Percentiles rank a stretch among this genome's conserved stretches.
Conservation (phyloP, 2,888 invertebrate genomes). For the Ormia ochracea region DNA sequence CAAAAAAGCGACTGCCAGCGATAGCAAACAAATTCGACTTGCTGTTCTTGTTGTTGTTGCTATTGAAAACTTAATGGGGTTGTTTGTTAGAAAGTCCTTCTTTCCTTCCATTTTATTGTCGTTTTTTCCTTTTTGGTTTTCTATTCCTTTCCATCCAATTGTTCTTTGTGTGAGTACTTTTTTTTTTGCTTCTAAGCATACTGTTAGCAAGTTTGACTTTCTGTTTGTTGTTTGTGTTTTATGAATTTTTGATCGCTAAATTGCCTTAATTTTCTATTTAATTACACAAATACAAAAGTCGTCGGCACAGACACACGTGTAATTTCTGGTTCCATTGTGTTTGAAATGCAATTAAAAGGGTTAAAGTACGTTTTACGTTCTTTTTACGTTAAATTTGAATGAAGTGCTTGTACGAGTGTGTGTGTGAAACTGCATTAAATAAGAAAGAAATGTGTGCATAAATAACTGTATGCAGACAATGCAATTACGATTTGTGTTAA, state of each 20-base stretch:
- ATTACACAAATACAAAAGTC: constrained; percentile 63
- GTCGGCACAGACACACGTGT: neutral
- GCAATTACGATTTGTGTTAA: too few relatives aligned
- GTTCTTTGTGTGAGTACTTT: neutral
- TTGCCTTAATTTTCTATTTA: constrained; percentile 64
- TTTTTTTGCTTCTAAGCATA: neutral
- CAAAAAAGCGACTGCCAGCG: constrained; percentile 16
- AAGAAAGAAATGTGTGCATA: too few relatives aligned
- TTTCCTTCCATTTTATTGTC: neutral
- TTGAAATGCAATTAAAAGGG: constrained; percentile 6
- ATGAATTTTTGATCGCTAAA: constrained; percentile 44
- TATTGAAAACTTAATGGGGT: constrained; percentile 36
- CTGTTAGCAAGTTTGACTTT: constrained; percentile 36
- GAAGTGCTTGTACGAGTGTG: neutral
- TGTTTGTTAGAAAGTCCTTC: constrained; percentile 34
- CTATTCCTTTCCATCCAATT: constrained; percentile 61
- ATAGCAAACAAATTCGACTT: constrained; percentile 28
- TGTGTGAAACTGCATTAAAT: neutral
- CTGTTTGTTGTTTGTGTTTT: too few relatives aligned
- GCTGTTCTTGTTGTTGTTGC: constrained; percentile 25
- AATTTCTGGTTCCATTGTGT: neutral
- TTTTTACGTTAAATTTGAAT: neutral
- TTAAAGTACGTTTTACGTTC: constrained; percentile 15
- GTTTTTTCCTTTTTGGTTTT: too few relatives aligned
- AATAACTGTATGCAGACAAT: too few relatives aligned